Percentiles rank a stretch among this genome's conserved stretches.
Evolutionary conservation across 2,113 vertebrate genomes (phyloP).

Genomic region (Azemiops feae): DNA sequence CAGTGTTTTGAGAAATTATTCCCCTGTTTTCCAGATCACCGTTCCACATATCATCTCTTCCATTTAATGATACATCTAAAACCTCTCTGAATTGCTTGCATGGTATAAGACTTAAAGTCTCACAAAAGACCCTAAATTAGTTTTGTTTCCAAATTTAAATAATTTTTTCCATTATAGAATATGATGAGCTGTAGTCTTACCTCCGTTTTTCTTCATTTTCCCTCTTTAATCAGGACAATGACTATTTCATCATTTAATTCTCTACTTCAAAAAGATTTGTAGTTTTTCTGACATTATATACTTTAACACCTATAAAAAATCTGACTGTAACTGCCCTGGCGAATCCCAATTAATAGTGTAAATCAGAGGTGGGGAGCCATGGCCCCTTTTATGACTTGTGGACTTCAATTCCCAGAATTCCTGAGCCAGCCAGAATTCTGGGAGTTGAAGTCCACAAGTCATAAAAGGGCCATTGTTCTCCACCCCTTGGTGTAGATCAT

Average conservation of each 20-base stretch:
- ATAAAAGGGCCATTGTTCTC: too few relatives aligned
- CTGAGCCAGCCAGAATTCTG: background rate
- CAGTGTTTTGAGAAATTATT: constrained; percentile 20
- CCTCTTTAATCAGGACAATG: background rate
- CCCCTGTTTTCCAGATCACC: background rate
- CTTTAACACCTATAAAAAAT: background rate
- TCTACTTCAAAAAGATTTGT: background rate
- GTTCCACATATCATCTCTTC: background rate
- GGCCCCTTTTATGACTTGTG: background rate
- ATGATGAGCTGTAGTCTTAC: background rate
- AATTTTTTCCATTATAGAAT: constrained; percentile 18
- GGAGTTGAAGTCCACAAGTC: too few relatives aligned
- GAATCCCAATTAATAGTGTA: background rate
- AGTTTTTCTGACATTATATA: background rate
- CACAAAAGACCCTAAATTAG: background rate
- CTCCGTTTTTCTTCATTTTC: fast-evolving
- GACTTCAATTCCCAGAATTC: background rate
- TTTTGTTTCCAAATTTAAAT: constrained; percentile 1
- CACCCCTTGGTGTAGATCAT: background rate
- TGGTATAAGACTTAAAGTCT: constrained; percentile 5
- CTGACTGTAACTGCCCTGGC: background rate
- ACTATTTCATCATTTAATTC: background rate
- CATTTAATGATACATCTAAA: background rate
- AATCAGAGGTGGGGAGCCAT: background rate
- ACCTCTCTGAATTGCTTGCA: background rate